Base-by-base conservation (phyloP, 2,797 vertebrate species). In the Molothrus ater region DNA sequence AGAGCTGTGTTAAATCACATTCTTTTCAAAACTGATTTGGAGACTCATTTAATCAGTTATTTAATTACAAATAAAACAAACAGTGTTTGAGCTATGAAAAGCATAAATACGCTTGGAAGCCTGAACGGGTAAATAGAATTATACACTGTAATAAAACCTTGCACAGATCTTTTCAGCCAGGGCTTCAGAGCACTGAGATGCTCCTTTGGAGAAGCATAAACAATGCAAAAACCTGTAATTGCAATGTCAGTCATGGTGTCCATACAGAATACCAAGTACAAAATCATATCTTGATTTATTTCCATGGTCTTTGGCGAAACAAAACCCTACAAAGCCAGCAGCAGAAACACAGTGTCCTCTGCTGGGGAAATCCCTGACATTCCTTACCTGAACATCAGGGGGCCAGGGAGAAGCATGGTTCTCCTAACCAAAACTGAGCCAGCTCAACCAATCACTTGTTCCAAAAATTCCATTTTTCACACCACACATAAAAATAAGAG, bases 151-250 rank as follows among this genome's bases (percentile, higher is more conserved):
- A 97, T 96, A 95, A 97, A 97, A 95, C 73, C 96, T 88, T 86
- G 92, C 59, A 18, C 82, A 91, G 90, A 64, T 88, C 96, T 95
- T 96, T 92, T 92, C 94, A 97, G 96, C 57, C 76, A 8, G 22
- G 66, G 80, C 80, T 96, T 96, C 93, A 90, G 68, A 97, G 93
- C 95, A 95, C 95, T 95, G 90, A 72, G 93, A 97, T 96, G 84
- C 4, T 51, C 96, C 97, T 97, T 96, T 88, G 75, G 92, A 97
- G 95, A 96, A 93, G 95, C 94, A 97, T 97, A 97, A 98, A 98
- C 96, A 98, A 98, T 97, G 97, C 96, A 98, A 97, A 98, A 97
- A 94, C 94, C 97, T 97, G 61, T 98, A 98, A 98, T 97, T 98
- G 97, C 97, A 92, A 76, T 98, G 98, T 98, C 98, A 98, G 96